These are phyloP conservation scores for Calephelis virginiensis DNA, from an alignment of 1,140 invertebrate species.

Conservation along the genomic window DNA sequence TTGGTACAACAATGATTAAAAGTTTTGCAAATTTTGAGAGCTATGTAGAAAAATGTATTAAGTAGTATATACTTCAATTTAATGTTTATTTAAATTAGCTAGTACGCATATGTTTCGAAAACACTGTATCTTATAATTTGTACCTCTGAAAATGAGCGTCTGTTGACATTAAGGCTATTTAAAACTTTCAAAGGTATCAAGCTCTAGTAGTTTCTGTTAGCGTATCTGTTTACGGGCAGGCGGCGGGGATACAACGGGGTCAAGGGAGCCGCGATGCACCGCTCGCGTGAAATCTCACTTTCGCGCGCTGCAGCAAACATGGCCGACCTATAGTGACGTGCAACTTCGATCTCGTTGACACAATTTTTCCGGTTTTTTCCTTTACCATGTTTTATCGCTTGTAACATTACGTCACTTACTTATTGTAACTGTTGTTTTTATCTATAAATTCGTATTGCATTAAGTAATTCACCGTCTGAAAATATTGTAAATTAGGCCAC, in stretches of 20 bases:
- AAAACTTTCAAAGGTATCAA: conserved; percentile 15
- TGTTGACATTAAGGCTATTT: conserved; percentile 17
- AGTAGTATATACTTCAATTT: too few species aligned
- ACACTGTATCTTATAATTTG: neutral
- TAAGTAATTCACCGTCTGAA: conserved; percentile 12
- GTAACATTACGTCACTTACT: conserved; percentile 3
- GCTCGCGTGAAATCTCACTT: conserved; percentile 75
- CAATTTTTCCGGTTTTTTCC: conserved; percentile 47
- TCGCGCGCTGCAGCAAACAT: conserved; percentile 69
- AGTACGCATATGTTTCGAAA: neutral
- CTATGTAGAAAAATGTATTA: too few species aligned
- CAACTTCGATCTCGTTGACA: conserved; percentile 59
- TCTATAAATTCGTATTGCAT: conserved; percentile 8
- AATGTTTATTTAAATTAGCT: neutral
- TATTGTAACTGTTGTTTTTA: conserved; percentile 17
- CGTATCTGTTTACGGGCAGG: conserved; percentile 34
- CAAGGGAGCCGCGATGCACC: conserved; percentile 73
- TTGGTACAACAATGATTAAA: too few species aligned
- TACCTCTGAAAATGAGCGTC: neutral
- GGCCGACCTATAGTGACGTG: conserved; percentile 55
- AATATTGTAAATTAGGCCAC: conserved; percentile 21
- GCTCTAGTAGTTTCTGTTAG: conserved; percentile 19
- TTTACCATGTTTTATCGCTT: conserved; percentile 15
- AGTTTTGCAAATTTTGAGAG: too few species aligned
- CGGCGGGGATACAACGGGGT: conserved; percentile 54